Base-by-base conservation (phyloP, 92 coral and sea anemone genomes). In the Parazoanthus darwini region DNA sequence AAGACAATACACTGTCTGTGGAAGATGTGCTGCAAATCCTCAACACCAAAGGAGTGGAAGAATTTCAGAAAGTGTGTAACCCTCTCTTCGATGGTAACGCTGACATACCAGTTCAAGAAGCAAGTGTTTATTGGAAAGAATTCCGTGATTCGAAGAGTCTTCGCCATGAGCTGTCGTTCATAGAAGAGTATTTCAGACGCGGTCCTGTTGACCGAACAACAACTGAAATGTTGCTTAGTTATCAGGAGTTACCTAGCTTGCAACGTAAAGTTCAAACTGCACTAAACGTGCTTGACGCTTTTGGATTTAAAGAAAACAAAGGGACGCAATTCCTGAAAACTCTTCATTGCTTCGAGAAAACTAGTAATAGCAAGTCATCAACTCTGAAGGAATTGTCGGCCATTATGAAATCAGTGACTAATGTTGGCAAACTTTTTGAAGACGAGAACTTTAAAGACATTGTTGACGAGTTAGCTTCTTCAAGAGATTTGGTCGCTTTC, bases 401-500 rank as follows among this genome's bases (percentile, higher is more conserved):
- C 43, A 90, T 3, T 67, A 46, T 84, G n/a, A 48, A 25, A 20
- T 80, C 59, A 23, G 94, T 95, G 26, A 18, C 75, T 35, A 58
- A 23, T n/a, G 85, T 95, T 43, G 90, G 91, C 36, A 46, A 73
- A 18, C 74, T 59, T 80, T 82, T 94, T 13, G 91, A 90, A 13
- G 79, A 92, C 14, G 95, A 91, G 3, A 20, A 70, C 59, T 46
- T 97, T 63, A 92, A 90, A n/a, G 89, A 88, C 66, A 90, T 94
- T 26, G 74, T 92, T 16, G 87, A 39, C 72, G 92, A 94, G 39
- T 92, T 97, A 42, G 91, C 92, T 43, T 79, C 78, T 70, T 93
- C 99, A 20, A 91, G 88, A 68, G 98, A 92, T 26, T 85, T 97
- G 73, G 82, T 96, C 25, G 81, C 83, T 2, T 97, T 97, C 66